Conservation (phyloP, 2,888 invertebrate genomes). For the Acleris sparsana region DNA sequence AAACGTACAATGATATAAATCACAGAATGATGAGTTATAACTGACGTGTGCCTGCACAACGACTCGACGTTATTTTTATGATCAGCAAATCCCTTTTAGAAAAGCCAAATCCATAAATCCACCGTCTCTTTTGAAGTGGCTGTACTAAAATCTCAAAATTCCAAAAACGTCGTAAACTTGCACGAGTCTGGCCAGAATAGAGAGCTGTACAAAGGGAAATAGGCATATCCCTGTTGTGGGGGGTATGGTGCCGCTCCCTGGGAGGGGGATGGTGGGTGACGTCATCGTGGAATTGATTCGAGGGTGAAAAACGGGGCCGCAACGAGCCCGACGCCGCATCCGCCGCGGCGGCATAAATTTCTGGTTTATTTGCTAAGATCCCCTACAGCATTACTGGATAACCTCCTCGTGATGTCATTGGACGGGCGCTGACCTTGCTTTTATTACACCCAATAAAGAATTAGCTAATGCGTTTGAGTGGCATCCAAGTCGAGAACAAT, state of each 20-base stretch:
- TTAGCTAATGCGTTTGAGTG: slow-evolving; percentile 29
- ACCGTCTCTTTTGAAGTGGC: neutral
- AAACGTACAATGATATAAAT: no score
- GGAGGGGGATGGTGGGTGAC: slow-evolving; percentile 58
- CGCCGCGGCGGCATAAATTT: slow-evolving; percentile 70
- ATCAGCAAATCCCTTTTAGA: no score
- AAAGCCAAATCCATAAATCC: neutral
- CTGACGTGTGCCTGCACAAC: no score
- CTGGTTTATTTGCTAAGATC: slow-evolving; percentile 67
- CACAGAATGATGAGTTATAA: no score
- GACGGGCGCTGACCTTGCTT: slow-evolving; percentile 29
- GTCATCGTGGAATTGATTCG: slow-evolving; percentile 79
- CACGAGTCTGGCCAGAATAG: slow-evolving; percentile 48
- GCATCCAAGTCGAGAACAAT: slow-evolving; percentile 9
- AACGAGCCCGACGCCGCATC: slow-evolving; percentile 68
- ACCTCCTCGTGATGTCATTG: slow-evolving; percentile 34
- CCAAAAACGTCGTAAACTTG: slow-evolving; percentile 28
- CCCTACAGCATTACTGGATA: slow-evolving; percentile 25
- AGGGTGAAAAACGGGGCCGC: slow-evolving; percentile 76
- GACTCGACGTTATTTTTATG: no score
- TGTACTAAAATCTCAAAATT: slow-evolving; percentile 4
- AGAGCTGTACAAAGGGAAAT: slow-evolving; percentile 66
- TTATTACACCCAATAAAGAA: slow-evolving; percentile 33
- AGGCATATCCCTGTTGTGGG: slow-evolving; percentile 62
- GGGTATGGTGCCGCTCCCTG: slow-evolving; percentile 43